Evolutionary conservation across 2,797 vertebrate species (phyloP), one percentile per base, ranked within the genome.

Genomic region (Oryzias dopingdopingensis): DNA sequence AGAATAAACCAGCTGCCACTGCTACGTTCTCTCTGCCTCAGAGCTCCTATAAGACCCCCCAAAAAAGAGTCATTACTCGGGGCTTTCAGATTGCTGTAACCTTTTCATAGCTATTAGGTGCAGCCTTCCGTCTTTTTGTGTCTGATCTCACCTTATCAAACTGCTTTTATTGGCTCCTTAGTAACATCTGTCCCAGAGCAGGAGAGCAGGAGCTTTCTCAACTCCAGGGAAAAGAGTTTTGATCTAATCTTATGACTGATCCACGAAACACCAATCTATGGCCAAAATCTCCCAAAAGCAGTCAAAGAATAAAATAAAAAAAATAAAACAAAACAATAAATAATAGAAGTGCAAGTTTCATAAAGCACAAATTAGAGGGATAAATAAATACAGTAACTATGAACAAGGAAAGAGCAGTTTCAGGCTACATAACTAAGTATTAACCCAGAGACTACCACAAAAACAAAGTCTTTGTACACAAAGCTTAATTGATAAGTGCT

Each of bases 401-500:
- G 32, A 37, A 37, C 44, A 45, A 16, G 4, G 26, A 51, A 13
- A 12, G 12, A 45, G 45, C 45, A 62, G 62, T 66, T 72, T 46
- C 18, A 46, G 18, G 62, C 65, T 75, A 82, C 62, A 70, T 54
- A 42, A 59, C 44, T 26, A 7, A 56, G 54, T 29, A 65, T 56
- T 64, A 51, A 52, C 42, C 62, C 52, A 51, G 67, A 58, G 37
- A 43, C 5, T 44, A 52, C 65, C 49, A 51, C 59, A 49, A 22
- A 58, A 76, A 79, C 76, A 84, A 81, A 83, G 40, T 68, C 85
- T 81, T 83, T 87, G 75, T 83, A 41, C 56, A 52, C 47, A 4
- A 58, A 54, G 52, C 24, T 83, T 76, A 83, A 86, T 85, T 83
- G 79, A 79, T 76, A 76, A 68, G 65, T 70, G 68, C 82, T 74